phyloP scores from a whole-genome alignment of 2,797 vertebrate species.

The Acipenser oxyrinchus region DNA sequence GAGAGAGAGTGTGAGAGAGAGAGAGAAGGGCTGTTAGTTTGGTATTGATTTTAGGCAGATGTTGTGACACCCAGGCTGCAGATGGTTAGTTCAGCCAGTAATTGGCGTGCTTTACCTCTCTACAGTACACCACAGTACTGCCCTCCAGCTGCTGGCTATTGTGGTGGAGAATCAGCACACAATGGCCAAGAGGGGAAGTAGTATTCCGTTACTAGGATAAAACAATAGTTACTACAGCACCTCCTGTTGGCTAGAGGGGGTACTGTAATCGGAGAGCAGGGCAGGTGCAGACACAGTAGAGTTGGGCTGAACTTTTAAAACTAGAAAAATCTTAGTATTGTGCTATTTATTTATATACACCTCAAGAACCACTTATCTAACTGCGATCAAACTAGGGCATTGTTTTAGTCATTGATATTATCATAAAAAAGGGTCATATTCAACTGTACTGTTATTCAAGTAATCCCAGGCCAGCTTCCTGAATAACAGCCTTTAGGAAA shows the following conservation, averaged over 20 bases:
- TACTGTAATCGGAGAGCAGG: not conserved
- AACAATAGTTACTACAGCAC: conserved; percentile 47
- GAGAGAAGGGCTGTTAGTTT: not conserved
- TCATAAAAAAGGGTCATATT: no score
- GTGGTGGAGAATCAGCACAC: conserved; percentile 16
- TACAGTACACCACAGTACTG: conserved; percentile 17
- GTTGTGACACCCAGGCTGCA: conserved; percentile 25
- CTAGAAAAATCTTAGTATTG: no score
- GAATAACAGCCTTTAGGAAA: no score
- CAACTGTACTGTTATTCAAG: no score
- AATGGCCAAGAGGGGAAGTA: conserved; percentile 9
- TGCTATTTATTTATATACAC: no score
- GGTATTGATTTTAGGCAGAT: conserved; percentile 28
- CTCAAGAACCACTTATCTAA: no score
- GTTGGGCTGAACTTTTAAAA: no score
- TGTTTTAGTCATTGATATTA: no score
- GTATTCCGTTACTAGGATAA: conserved; percentile 24
- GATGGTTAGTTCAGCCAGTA: conserved; percentile 33
- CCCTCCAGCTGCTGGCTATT: conserved; percentile 36
- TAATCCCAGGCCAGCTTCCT: no score
- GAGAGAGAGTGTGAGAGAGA: no score
- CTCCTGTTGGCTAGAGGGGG: conserved; percentile 49
- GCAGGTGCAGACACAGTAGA: no score
- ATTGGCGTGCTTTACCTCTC: conserved; percentile 27
- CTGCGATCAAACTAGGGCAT: no score